Conservation (phyloP, 2,113 vertebrate species). For the Helogale parvula region DNA sequence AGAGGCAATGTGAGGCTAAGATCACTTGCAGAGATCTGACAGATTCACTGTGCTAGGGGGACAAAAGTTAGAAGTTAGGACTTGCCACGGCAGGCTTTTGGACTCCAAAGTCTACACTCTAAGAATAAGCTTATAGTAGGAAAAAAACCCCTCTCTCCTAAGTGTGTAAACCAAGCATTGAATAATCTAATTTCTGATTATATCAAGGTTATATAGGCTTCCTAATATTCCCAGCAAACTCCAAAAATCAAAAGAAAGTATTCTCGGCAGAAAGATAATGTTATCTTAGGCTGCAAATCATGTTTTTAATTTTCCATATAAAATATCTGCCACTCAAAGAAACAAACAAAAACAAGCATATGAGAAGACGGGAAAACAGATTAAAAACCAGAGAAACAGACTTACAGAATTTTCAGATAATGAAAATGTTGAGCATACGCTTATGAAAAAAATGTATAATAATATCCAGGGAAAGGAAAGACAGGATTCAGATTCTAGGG, state of each 20-base stretch:
- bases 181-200: neutral
- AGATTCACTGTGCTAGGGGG: neutral
- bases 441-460: neutral
- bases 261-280: neutral
- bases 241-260: neutral
- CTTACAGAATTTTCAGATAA: neutral
- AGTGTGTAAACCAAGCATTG: neutral
- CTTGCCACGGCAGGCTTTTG: neutral
- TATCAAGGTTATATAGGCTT: neutral
- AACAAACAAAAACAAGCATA: neutral
- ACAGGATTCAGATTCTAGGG: neutral
- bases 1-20: neutral
- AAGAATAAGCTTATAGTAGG: neutral
- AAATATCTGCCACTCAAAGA: neutral
- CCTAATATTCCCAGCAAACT: neutral
- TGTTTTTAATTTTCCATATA: neutral
- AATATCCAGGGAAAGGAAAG: neutral
- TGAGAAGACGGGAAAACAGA: neutral
- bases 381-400: neutral
- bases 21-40: neutral
- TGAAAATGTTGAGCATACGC: neutral
- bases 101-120: neutral
- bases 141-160: neutral
- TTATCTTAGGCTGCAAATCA: neutral
- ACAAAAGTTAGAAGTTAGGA: neutral